Conservation (phyloP, 2,797 vertebrate genomes). For the Chrysocyon brachyurus region DNA sequence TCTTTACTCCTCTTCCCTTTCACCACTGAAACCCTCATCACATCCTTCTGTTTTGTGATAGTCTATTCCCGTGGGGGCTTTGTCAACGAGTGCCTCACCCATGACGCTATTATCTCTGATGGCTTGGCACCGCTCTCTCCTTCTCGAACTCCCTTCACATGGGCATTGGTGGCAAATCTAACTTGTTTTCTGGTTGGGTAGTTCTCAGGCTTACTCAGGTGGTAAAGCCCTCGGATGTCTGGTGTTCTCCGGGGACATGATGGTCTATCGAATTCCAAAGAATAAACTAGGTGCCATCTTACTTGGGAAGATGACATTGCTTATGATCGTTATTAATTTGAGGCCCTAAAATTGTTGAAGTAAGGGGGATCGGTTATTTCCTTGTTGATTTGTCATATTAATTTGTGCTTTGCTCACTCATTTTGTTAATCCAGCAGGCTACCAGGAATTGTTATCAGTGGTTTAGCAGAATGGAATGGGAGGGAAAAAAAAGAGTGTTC, state of each 20-base stretch:
- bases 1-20: not conserved
- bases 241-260: not conserved
- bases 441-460: not conserved
- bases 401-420: not conserved
- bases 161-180: not conserved
- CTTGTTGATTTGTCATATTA: not conserved
- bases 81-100: not conserved
- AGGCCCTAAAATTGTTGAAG: not conserved
- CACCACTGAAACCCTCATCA: not conserved
- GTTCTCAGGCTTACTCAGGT: not conserved
- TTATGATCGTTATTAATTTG: not conserved
- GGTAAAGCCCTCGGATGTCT: not conserved
- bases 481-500: not conserved
- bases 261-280: not conserved
- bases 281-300: not conserved
- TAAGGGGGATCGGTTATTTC: not conserved
- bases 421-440: not conserved
- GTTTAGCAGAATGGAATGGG: not conserved
- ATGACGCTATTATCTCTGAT: not conserved
- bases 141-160: rapidly evolving
- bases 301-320: not conserved
- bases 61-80: not conserved
- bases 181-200: not conserved
- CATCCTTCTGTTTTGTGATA: not conserved
- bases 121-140: not conserved